Conservation (phyloP, 2,888 invertebrate species). For the Tachina lurida region DNA sequence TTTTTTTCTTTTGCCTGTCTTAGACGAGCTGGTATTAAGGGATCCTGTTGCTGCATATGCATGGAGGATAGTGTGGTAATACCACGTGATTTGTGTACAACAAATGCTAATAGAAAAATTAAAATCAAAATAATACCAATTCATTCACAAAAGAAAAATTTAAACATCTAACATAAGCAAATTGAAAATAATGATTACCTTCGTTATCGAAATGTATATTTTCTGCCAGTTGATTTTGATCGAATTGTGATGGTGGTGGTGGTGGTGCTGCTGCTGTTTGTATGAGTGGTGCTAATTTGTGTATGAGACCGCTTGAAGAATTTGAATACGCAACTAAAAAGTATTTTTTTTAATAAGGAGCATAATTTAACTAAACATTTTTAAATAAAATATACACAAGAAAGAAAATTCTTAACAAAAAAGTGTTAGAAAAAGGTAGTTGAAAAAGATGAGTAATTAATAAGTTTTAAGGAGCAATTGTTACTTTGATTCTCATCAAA, state of each 20-base stretch:
- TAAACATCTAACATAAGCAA: constrained; percentile 21
- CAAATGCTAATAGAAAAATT: constrained; percentile 84
- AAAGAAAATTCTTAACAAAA: constrained; percentile 16
- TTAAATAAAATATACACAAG: constrained; percentile 30
- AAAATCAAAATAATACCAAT: constrained; percentile 57
- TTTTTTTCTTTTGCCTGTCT: constrained; percentile 86
- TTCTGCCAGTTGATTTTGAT: constrained; percentile 63
- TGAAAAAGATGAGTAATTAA: constrained; percentile 20
- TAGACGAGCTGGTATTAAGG: constrained; percentile 85
- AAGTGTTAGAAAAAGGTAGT: not conserved
- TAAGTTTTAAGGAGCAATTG: constrained; percentile 13
- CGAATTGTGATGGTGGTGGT: constrained; percentile 50
- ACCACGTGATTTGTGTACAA: constrained; percentile 91
- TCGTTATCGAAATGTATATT: constrained; percentile 76
- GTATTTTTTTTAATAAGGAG: constrained; percentile 54
- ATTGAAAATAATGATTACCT: constrained; percentile 77
- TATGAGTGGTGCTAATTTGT: constrained; percentile 56
- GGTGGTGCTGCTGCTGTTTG: constrained; percentile 28
- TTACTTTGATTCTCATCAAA: constrained; percentile 26
- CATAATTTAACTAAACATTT: constrained; percentile 10
- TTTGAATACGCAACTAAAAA: constrained; percentile 78
- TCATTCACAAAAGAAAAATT: constrained; percentile 17
- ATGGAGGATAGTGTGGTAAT: constrained; percentile 90
- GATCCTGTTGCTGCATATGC: constrained; percentile 83
- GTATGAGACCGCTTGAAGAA: constrained; percentile 75